Base-by-base conservation (phyloP, 2,888 invertebrate genomes). In the Mystacides longicornis region DNA sequence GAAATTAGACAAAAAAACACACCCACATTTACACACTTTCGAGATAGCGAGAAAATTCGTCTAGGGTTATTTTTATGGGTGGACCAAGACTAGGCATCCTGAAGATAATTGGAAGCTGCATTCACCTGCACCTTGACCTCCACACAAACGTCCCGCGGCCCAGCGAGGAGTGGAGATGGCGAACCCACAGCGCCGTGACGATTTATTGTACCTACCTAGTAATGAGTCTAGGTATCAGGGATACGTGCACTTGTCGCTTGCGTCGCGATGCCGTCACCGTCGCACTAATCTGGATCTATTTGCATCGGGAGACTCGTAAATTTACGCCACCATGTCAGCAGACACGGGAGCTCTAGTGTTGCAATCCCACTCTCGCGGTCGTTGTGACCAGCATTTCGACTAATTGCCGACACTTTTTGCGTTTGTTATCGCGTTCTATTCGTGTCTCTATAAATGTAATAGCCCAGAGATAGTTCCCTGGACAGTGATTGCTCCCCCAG, bases 401-500 rank as follows among this genome's bases (percentile, higher is more conserved):
- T 37, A 14, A 37, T 37, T 7, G 37, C 37, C 37, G 16, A 37
- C n/a, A 37, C 16, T 16, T 37, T 21, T 3, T 37, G 7, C 14
- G 14, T 14, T 37, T 14, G 37, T 7, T 27, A 27, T 5, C n/a
- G n/a, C n/a, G n/a, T n/a, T n/a, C n/a, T n/a, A n/a, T n/a, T n/a
- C n/a, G 7, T 37, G 37, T 37, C 14, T 37, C n/a, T 37, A 37
- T 48, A 51, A 31, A 37, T 43, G 50, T 42, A 50, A 48, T 33
- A 54, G 51, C 45, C 56, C 43, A 18, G 55, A 55, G 55, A 54
- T 16, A 47, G 23, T 52, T 37, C 42, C 48, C 51, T 63, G 64
- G 63, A 43, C 60, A 61, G 62, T 62, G 58, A 58, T 58, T 51
- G 58, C 62, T 61, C 57, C 57, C 55, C 55, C 57, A 46, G 54